Evolutionary conservation across 2,888 invertebrate genomes (phyloP).

Genomic region (Ectobius pallidus): DNA sequence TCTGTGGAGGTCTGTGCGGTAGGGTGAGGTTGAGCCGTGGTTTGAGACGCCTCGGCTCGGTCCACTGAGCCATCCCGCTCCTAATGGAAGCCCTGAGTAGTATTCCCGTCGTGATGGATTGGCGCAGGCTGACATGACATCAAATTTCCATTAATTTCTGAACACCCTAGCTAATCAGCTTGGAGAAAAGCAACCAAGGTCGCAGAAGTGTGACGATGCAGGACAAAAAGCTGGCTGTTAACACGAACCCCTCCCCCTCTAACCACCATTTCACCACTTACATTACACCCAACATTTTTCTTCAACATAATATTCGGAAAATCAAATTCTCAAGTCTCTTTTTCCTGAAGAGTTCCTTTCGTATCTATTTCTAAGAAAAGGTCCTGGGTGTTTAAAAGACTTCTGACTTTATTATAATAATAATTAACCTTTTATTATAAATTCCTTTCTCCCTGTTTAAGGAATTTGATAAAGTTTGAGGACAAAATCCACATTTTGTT

Average conservation of each 20-base stretch:
- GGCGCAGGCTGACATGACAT: conserved; percentile 43
- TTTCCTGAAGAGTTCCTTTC: too few species aligned
- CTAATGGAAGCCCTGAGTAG: conserved; percentile 30
- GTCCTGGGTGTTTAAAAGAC: too few species aligned
- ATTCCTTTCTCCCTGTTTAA: too few species aligned
- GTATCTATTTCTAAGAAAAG: too few species aligned
- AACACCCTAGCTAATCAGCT: conserved; percentile 44
- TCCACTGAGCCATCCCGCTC: conserved; percentile 27
- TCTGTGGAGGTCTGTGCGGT: not conserved
- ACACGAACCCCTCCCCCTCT: conserved; percentile 31
- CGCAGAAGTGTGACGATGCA: conserved; percentile 35
- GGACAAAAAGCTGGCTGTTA: conserved; percentile 40
- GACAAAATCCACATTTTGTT: too few species aligned
- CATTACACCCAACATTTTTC: not conserved
- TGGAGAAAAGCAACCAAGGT: conserved; percentile 38
- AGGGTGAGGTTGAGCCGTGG: not conserved
- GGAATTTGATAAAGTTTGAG: too few species aligned
- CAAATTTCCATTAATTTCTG: conserved; percentile 46
- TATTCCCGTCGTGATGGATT: conserved; percentile 41
- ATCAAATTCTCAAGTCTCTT: too few species aligned
- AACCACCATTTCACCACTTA: conserved; percentile 9
- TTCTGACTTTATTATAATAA: too few species aligned
- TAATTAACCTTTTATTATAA: too few species aligned
- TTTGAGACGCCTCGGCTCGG: conserved; percentile 22
- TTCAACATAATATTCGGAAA: not conserved